A percentile compares a stretch with the other conserved stretches of the same genome.
Conservation (phyloP, 2,113 vertebrate species). For the Ciconia maguari region DNA sequence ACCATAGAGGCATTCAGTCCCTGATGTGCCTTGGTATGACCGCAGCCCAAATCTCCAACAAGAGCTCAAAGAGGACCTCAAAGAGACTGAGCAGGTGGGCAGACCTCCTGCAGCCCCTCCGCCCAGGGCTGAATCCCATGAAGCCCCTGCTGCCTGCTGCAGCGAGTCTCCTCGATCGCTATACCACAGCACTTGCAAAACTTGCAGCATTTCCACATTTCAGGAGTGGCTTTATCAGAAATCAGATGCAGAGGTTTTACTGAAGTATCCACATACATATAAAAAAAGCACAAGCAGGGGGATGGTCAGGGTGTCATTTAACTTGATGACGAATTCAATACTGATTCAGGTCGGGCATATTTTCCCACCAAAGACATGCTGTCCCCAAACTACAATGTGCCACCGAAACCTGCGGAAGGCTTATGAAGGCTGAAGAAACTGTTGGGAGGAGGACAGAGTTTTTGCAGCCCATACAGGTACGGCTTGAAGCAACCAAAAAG, state of each 20-base stretch:
- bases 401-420: neutral
- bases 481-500: neutral
- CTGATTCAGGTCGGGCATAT: neutral
- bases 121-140: neutral
- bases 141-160: neutral
- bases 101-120: neutral
- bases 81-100: neutral
- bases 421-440: neutral
- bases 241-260: neutral
- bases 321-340: neutral
- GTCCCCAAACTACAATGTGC: accelerated
- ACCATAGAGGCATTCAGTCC: neutral
- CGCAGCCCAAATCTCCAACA: neutral
- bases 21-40: neutral
- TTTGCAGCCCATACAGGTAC: neutral
- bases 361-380: neutral
- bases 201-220: neutral
- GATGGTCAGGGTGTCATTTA: neutral
- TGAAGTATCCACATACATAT: neutral
- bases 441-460: neutral
- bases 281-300: neutral
- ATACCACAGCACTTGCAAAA: neutral
- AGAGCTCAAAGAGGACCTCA: neutral
- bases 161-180: accelerated
- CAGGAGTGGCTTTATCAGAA: neutral